A percentile compares a stretch with the other conserved stretches of the same genome.
Evolutionary conservation across 2,888 invertebrate species (phyloP).

Genomic region (Aromia moschata): DNA sequence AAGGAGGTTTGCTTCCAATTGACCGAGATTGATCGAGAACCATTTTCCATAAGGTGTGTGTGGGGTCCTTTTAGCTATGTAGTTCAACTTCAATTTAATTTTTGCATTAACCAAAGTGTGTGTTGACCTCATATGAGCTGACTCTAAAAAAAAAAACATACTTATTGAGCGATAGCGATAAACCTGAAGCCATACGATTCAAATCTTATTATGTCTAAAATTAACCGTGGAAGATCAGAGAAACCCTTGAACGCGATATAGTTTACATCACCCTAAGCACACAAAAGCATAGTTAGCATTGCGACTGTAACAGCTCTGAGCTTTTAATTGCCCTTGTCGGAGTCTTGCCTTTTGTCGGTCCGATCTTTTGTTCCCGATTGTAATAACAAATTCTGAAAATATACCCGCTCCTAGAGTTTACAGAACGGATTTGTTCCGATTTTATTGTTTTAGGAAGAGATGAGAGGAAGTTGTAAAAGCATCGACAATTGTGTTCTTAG

Average conservation of each 20-base stretch:
- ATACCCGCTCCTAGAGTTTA: neutral
- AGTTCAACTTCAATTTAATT: too few relatives aligned
- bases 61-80: too few relatives aligned
- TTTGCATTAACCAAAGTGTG: too few relatives aligned
- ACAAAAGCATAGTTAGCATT: constrained; percentile 11
- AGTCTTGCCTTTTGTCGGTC: constrained; percentile 15
- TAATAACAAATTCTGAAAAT: constrained; percentile 2
- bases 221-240: constrained; percentile 27
- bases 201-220: constrained; percentile 35
- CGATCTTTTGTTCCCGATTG: constrained; percentile 9
- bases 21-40: too few relatives aligned
- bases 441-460: constrained; percentile 5
- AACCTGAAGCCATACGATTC: constrained; percentile 38
- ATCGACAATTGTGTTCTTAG: neutral
- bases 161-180: too few relatives aligned
- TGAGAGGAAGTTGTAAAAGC: neutral
- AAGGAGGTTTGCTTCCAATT: too few relatives aligned
- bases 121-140: too few relatives aligned
- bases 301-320: neutral
- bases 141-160: too few relatives aligned
- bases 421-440: neutral
- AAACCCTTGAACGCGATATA: constrained; percentile 33
- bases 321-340: constrained; percentile 23
- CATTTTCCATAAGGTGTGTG: too few relatives aligned
- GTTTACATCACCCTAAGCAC: constrained; percentile 21